Conservation (phyloP, 2,888 invertebrate species). For the Tricholauxania praeusta region DNA sequence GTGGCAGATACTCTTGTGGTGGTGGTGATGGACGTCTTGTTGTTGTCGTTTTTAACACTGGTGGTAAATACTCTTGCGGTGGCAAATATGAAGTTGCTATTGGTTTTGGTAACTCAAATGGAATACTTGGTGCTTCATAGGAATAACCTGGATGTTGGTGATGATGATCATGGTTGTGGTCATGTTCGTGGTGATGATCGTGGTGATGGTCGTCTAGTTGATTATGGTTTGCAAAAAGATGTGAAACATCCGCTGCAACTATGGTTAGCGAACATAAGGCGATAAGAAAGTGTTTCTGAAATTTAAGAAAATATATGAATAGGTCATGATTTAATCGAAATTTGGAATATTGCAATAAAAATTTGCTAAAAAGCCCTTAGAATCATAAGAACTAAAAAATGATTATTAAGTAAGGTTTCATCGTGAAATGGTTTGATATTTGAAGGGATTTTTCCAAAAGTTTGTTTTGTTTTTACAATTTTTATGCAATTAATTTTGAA, state of each 20-base stretch:
- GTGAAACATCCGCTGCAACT: conserved; percentile 57
- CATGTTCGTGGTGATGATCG: conserved; percentile 47
- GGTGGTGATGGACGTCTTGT: conserved; percentile 30
- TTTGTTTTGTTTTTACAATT: too few relatives aligned
- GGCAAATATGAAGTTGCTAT: conserved; percentile 38
- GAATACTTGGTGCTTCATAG: conserved; percentile 54
- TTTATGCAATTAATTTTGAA: too few relatives aligned
- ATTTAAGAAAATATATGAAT: background rate
- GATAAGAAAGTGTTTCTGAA: conserved; percentile 53
- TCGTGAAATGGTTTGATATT: too few relatives aligned
- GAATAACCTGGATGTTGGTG: conserved; percentile 51
- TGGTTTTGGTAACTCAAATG: conserved; percentile 50
- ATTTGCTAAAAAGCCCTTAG: background rate
- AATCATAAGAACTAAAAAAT: too few relatives aligned
- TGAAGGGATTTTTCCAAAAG: too few relatives aligned
- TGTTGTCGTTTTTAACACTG: conserved; percentile 2
- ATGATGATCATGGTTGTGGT: conserved; percentile 43
- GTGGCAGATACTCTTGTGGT: conserved; percentile 41
- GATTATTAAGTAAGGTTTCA: too few relatives aligned
- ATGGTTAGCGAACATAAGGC: conserved; percentile 49
- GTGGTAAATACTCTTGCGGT: conserved; percentile 17
- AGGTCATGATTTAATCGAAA: too few relatives aligned
- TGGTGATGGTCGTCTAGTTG: conserved; percentile 48
- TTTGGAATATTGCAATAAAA: conserved; percentile 10
- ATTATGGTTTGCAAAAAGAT: conserved; percentile 51